Base-by-base conservation (phyloP, 2,888 invertebrate genomes). In the Athalia rosae region DNA sequence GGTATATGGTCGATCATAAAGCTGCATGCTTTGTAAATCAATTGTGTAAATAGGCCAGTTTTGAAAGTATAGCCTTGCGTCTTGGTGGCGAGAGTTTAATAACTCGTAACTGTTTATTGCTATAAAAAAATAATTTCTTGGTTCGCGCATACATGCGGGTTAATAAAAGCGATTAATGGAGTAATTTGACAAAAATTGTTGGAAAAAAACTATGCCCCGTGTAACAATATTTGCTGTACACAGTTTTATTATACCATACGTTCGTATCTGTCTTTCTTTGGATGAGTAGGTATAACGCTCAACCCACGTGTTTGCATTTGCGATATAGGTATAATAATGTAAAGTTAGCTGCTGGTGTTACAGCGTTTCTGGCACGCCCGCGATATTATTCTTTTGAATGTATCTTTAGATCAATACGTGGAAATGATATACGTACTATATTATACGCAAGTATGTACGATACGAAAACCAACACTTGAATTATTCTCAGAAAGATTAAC, bases 41-140 rank as follows among this genome's bases (percentile, higher is more conserved):
- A 71, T 74, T 74, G 74, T 62, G 53, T 56, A 74, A 74, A 74
- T 74, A 74, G 74, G 74, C 47, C 74, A 74, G 74, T 74, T 62
- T 74, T 74, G 74, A 74, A 74, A 74, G 74, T 74, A 61, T 28
- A 59, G 48, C 61, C 74, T 71, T 71, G 69, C 43, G n/a, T 71
- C 50, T 28, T 59, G 4, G 41, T 61, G 15, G 69, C 45, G 58
- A 74, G 74, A 74, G 74, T 74, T 56, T 61, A 62, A 74, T 74
- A 74, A 62, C 74, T 74, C 61, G 74, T 74, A 50, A 47, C 48
- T 50, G 43, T 43, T 45, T 4, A 8, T 45, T 64, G 7, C 48
- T 28, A 11, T 41, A 6, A 9, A 66, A n/a, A 66, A 41, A 3
- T n/a, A 28, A 7, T 11, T 9, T 48, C 9, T 41, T 48, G n/a